Conservation (phyloP, 2,113 vertebrate species). For the Todiramphus saurophagus region DNA sequence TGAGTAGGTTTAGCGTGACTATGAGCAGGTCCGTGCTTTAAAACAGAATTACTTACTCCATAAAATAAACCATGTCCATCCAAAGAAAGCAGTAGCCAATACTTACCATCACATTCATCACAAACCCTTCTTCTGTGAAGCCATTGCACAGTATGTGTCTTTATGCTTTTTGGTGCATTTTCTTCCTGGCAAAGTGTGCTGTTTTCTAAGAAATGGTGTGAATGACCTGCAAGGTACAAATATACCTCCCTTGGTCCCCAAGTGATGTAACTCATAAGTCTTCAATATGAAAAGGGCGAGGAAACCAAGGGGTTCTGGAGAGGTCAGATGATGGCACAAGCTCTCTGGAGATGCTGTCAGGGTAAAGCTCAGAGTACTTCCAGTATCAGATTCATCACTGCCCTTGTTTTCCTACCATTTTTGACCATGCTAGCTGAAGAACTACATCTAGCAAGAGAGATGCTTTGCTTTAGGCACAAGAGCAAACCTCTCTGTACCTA, state of each 20-base stretch:
- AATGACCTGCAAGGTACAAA: not conserved
- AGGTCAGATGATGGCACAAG: not conserved
- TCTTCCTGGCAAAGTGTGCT: not conserved
- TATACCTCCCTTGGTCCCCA: not conserved
- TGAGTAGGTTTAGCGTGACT: not conserved
- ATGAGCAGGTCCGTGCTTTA: not conserved
- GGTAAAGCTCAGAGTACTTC: not conserved
- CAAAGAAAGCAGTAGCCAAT: not conserved
- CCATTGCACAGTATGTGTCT: too few relatives aligned
- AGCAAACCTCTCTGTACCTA: not conserved
- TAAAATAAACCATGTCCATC: not conserved
- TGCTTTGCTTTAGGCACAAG: not conserved
- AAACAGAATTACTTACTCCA: not conserved
- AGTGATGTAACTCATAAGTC: not conserved
- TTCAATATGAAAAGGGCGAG: not conserved
- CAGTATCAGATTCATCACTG: accelerated
- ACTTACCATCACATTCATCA: accelerated
- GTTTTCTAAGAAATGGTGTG: not conserved
- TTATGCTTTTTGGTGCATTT: not conserved
- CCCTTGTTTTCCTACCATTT: not conserved
- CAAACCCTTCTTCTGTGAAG: not conserved
- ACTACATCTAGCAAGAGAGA: not conserved
- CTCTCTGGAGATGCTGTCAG: not conserved
- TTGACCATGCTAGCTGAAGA: not conserved
- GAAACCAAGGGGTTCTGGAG: not conserved